A percentile compares a stretch with the other conserved stretches of the same genome.
Conservation (phyloP, 1,140 invertebrate genomes). For the Drosophila fuyamai region DNA sequence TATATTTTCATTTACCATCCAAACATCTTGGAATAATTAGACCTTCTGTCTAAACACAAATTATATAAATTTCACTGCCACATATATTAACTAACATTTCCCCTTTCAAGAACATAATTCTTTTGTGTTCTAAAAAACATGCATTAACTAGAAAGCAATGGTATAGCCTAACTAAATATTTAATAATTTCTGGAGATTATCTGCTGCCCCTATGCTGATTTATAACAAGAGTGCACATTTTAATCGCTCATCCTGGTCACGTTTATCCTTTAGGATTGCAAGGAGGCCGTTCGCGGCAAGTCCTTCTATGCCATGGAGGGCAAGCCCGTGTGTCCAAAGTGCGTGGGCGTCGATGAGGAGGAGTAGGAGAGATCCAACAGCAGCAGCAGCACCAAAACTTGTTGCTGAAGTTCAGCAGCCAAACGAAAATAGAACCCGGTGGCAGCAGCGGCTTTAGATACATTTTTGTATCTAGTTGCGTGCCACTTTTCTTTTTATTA, state of each 20-base stretch:
- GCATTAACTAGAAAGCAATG: too few species aligned
- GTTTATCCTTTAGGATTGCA: slow-evolving; percentile 92
- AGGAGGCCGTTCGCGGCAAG: slow-evolving; percentile 94
- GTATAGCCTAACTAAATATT: too few species aligned
- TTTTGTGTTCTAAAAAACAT: too few species aligned
- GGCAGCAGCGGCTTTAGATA: slow-evolving; percentile 47
- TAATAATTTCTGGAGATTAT: neutral
- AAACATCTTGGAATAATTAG: too few species aligned
- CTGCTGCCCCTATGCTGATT: neutral
- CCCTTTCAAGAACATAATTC: too few species aligned
- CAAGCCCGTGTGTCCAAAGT: slow-evolving; percentile 95
- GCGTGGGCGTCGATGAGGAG: slow-evolving; percentile 95
- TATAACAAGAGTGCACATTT: neutral
- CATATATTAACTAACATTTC: too few species aligned
- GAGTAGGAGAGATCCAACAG: slow-evolving; percentile 86
- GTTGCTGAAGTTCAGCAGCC: slow-evolving; percentile 60
- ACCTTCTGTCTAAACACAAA: too few species aligned
- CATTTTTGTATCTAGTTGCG: slow-evolving; percentile 61
- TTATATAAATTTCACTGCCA: too few species aligned
- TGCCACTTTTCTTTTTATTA: slow-evolving; percentile 49
- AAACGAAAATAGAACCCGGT: slow-evolving; percentile 56
- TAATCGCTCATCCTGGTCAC: slow-evolving; percentile 31
- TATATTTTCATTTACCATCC: neutral
- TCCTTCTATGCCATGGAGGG: slow-evolving; percentile 98
- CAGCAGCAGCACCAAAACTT: slow-evolving; percentile 28